These are phyloP conservation scores for Labeo catla DNA, from an alignment of 2,113 vertebrate species.

Conservation along the genomic window DNA sequence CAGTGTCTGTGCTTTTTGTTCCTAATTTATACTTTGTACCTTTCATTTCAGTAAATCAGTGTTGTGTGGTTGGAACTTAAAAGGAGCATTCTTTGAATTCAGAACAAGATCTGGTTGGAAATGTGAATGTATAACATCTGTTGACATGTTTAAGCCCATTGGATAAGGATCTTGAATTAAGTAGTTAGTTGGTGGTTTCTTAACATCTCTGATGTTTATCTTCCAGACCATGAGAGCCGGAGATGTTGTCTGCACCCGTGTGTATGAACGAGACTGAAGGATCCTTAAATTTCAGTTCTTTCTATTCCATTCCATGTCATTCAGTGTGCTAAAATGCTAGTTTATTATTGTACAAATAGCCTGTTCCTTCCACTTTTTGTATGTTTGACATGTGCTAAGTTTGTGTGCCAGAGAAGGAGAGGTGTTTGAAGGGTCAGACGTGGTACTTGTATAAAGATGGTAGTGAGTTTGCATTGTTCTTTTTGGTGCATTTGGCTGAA, in stretches of 20 bases:
- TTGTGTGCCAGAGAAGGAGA: constrained; percentile 12
- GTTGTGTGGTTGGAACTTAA: neutral
- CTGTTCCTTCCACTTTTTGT: neutral
- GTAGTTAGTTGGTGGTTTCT: neutral
- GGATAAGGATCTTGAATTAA: neutral
- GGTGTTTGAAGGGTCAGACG: neutral
- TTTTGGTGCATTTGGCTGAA: neutral
- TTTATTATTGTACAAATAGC: constrained; percentile 1
- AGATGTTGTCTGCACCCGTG: constrained; percentile 87
- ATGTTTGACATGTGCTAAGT: neutral
- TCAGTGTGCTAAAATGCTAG: constrained; percentile 38
- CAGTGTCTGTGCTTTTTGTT: neutral
- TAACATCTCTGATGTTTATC: constrained; percentile 40
- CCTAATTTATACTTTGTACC: neutral
- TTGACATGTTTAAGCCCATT: neutral
- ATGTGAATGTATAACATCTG: neutral
- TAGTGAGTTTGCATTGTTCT: neutral
- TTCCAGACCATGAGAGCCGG: constrained; percentile 89
- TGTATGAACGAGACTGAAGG: constrained; percentile 85
- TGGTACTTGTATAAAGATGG: neutral
- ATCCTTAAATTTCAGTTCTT: constrained; percentile 50
- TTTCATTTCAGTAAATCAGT: neutral
- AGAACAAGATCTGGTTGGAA: neutral
- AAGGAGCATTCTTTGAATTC: neutral
- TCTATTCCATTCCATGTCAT: constrained; percentile 27